Evolutionary conservation across 2,113 vertebrate species (phyloP).

Genomic region (Bos taurus): DNA sequence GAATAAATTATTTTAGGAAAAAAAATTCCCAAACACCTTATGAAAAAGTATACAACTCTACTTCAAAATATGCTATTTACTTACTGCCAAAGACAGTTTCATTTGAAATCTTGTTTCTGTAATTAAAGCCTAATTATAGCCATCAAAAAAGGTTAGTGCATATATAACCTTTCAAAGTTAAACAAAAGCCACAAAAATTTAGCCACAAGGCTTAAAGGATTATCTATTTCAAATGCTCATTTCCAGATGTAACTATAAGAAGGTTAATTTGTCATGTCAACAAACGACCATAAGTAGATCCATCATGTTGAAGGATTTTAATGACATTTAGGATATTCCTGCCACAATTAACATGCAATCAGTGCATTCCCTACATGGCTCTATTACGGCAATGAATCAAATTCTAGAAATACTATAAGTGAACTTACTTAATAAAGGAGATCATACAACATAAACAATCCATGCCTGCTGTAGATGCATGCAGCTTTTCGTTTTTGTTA

Average conservation of each 20-base stretch:
- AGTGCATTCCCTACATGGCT: conserved; percentile 78
- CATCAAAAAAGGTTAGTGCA: conserved; percentile 79
- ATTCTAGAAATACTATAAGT: conserved; percentile 76
- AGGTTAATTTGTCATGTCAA: conserved; percentile 64
- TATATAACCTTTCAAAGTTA: conserved; percentile 75
- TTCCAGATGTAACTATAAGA: conserved; percentile 69
- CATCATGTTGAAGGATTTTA: conserved; percentile 57
- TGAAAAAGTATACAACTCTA: conserved; percentile 62
- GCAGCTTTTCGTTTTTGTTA: conserved; percentile 72
- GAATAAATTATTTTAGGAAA: conserved; percentile 66
- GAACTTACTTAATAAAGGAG: conserved; percentile 76
- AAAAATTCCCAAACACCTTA: conserved; percentile 43
- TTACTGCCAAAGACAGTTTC: conserved; percentile 67
- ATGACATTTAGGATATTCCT: conserved; percentile 73
- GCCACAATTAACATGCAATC: conserved; percentile 79
- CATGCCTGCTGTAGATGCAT: conserved; percentile 79
- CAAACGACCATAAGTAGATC: conserved; percentile 72
- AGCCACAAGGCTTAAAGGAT: conserved; percentile 70
- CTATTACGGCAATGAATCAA: conserved; percentile 76
- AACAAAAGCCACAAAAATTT: conserved; percentile 69
- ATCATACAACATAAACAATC: conserved; percentile 77
- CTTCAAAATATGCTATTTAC: conserved; percentile 46
- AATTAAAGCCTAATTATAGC: conserved; percentile 72
- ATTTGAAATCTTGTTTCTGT: conserved; percentile 62
- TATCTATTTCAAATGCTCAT: conserved; percentile 66